Evolutionary conservation across 2,888 invertebrate genomes (phyloP), one percentile per base, ranked within the genome.

Genomic region (Lepidonotus clava): DNA sequence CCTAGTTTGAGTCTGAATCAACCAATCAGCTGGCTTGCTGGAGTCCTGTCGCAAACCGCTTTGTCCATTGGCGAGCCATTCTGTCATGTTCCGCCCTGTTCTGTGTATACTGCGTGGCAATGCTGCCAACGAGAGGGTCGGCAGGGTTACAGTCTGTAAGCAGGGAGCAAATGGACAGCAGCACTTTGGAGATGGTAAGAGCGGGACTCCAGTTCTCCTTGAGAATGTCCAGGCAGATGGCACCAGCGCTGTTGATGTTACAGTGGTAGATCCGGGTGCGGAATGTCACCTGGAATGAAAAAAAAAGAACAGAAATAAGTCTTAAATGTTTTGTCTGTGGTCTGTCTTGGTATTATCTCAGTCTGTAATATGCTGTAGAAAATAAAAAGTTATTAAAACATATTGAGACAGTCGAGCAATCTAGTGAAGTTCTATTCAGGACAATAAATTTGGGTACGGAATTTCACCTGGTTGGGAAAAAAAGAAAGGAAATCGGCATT

Each of bases 151-250:
- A 99, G 95, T 99, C 99, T 93, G 98, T 98, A 92, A 99, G 96
- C 93, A 99, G 96, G 91, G 98, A 98, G 96, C 98, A 98, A 95
- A 99, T 98, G 91, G 98, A 98, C 91, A 99, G 96, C 92, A 99
- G 96, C 91, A 99, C 98, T 96, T 99, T 99, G 89, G 98, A 98
- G 95, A 99, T 98, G 92, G 99, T 99, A 93, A 99, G 95, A 71
- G 99, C 98, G n/a, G 99, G 98, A 46, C 98, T 98, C 99, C 99
- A 99, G 95, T 99, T 98, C 95, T 99, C 98, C 95, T 99, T 98
- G 91, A 98, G 96, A 92, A 99, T 98, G 95, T 99, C 99, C 95
- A 99, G 96, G 95, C 99, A 99, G 94, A 99, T 99, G 88, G 98
- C 98, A 88, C 99, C 99, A 95, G 98, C 98, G 94, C 98, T 98